A percentile compares a stretch with the other conserved stretches of the same genome.
Evolutionary conservation across 2,888 invertebrate genomes (phyloP).

Genomic region (Meta bourneti): DNA sequence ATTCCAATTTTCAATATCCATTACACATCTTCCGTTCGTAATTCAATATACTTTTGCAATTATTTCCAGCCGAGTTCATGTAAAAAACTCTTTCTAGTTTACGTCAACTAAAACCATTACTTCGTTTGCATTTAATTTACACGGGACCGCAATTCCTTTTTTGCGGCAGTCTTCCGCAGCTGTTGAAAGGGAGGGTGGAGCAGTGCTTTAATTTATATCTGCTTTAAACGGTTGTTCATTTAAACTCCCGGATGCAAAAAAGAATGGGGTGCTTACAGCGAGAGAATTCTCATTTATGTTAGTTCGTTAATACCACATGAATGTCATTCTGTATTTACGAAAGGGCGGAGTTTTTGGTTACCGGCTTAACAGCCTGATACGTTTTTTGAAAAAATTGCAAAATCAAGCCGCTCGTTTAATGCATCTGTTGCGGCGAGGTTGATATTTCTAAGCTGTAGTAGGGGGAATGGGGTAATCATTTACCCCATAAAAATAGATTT

Average conservation of each 20-base stretch:
- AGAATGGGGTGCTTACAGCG: background rate
- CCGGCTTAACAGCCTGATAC: background rate
- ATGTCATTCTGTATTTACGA: background rate
- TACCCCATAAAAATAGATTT: too few species aligned
- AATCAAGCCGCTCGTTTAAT: background rate
- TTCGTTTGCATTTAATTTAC: slow-evolving; percentile 6
- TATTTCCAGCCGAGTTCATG: background rate
- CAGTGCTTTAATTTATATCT: slow-evolving; percentile 37
- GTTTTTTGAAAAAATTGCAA: background rate
- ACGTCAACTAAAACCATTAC: background rate
- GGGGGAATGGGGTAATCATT: too few species aligned
- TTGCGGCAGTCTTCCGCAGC: background rate
- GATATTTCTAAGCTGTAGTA: too few species aligned
- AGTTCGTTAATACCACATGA: background rate
- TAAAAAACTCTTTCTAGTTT: background rate
- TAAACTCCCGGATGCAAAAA: background rate
- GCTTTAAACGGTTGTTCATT: background rate
- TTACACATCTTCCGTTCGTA: background rate
- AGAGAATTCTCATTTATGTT: background rate
- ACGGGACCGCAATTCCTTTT: background rate
- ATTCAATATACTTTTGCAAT: slow-evolving; percentile 1
- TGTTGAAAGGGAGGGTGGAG: slow-evolving; percentile 13
- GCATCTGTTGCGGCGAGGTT: background rate
- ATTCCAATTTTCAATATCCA: background rate
- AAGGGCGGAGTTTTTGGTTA: slow-evolving; percentile 1